Base-by-base conservation (phyloP, 2,888 invertebrate genomes). In the Rhamphomyia laevipes region DNA sequence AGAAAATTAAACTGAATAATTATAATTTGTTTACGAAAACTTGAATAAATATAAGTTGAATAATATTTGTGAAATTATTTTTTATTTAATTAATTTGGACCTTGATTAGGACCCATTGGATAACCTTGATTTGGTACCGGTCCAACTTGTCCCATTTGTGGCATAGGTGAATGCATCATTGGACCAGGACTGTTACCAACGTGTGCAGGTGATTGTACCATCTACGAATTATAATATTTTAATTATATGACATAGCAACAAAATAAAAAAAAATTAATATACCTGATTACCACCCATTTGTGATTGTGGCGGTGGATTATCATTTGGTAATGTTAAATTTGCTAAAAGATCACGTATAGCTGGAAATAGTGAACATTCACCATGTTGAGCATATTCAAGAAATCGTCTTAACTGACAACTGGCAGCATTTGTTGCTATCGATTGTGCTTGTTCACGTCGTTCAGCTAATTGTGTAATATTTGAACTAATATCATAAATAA, bases 281-380 rank as follows among this genome's bases (percentile, higher is more conserved):
- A 47, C 63, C 62, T 41, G 62, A 57, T 40, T 51, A 16, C 46
- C 38, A 45, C 50, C 49, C 53, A 62, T 60, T 50, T 61, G 62
- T 3, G 53, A 63, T 66, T 63, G 74, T 59, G 65, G 74, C 30
- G 77, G 78, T 53, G 82, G 81, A 49, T 81, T 78, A 63, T 90
- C 90, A 30, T 84, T 82, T 44, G 90, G 89, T 53, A 91, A 71
- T 41, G 82, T 80, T 59, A 95, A 78, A 74, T 88, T 92, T 37
- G 84, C 79, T 47, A 95, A 72, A 50, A 95, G 73, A 71, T 95
- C 93, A 54, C 91, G 78, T 44, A 95, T 84, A 17, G 93, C 91
- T 30, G 93, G 92, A 70, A 87, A 93, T 48, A 95, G 78, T 15
- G 91, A 88, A 67, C 94, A 94, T 63, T 94, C 92, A 74, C 74